Conservation (phyloP, 64 coral and sea anemone genomes). For the Montipora capricornis region DNA sequence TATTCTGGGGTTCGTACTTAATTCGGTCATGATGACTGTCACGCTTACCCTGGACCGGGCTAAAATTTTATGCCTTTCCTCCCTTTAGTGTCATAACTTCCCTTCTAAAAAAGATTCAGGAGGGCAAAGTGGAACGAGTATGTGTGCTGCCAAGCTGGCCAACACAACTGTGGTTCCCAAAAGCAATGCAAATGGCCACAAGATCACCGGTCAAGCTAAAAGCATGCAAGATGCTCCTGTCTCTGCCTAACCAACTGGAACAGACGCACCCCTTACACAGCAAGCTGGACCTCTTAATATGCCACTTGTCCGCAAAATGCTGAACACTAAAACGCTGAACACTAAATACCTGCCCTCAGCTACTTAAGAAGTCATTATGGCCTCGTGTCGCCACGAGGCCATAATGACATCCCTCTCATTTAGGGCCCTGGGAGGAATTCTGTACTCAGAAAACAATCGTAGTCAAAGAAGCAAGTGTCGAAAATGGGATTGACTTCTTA, state of each 20-base stretch:
- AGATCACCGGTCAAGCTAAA: not conserved
- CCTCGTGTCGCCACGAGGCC: slow-evolving; percentile 31
- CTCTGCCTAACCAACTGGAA: not conserved
- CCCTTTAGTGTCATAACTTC: slow-evolving; percentile 33
- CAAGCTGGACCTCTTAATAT: slow-evolving; percentile 29
- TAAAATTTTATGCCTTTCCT: slow-evolving; percentile 55
- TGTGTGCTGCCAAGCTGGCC: slow-evolving; percentile 41
- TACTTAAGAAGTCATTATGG: slow-evolving; percentile 47
- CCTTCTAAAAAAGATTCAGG: slow-evolving; percentile 29
- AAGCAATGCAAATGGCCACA: not conserved
- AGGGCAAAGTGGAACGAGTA: slow-evolving; percentile 54
- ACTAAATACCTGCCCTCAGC: not conserved
- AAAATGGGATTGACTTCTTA: slow-evolving; percentile 46
- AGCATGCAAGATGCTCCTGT: not conserved
- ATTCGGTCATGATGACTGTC: slow-evolving; percentile 27
- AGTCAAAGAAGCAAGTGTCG: not conserved
- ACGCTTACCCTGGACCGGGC: not conserved
- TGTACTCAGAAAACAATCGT: not conserved
- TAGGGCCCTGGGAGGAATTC: slow-evolving; percentile 34
- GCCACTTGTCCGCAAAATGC: slow-evolving; percentile 45
- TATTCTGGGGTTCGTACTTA: not conserved
- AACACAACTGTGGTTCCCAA: slow-evolving; percentile 54
- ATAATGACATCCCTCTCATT: slow-evolving; percentile 9
- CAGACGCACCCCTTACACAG: slow-evolving; percentile 26
- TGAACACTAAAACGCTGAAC: slow-evolving; percentile 13